Percentiles rank a stretch among this genome's conserved stretches.
phyloP scores from a whole-genome alignment of 2,113 vertebrate genomes.

The Paedocypris sp. region DNA sequence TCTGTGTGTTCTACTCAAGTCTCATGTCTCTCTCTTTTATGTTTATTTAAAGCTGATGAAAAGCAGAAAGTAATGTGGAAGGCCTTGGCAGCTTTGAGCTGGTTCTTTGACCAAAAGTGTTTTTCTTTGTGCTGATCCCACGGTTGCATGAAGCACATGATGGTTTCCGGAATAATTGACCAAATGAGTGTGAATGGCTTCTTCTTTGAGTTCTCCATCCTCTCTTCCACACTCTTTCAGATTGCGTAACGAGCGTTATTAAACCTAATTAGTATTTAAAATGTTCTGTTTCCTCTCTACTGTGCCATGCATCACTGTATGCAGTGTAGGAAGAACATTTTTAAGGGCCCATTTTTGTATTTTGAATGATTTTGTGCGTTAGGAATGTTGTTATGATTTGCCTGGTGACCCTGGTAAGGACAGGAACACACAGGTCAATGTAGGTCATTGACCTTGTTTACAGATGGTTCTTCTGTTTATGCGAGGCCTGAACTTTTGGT shows the following conservation, averaged over 20 bases:
- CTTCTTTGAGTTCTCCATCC: not conserved
- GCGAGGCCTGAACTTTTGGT: not conserved
- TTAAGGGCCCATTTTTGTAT: too few species aligned
- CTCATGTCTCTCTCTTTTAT: too few species aligned
- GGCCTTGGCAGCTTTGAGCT: conserved; percentile 35
- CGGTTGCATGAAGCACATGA: not conserved
- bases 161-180: not conserved
- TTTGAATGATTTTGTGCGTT: too few species aligned
- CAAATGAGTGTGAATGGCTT: not conserved
- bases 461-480: not conserved
- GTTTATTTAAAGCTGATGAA: too few species aligned
- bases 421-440: not conserved
- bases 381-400: too few species aligned
- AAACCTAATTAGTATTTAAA: conserved; percentile 19
- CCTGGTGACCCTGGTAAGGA: not conserved
- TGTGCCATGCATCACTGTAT: conserved; percentile 10
- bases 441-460: not conserved
- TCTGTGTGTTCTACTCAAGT: too few species aligned
- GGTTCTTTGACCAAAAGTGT: not conserved
- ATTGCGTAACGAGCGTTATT: conserved; percentile 22
- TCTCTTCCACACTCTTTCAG: not conserved
- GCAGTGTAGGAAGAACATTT: not conserved
- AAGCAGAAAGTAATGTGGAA: conserved; percentile 20
- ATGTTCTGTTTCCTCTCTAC: not conserved
- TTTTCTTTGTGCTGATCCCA: not conserved